Evolutionary conservation across 2,888 invertebrate genomes (phyloP).

Genomic region (Chromoteleia sp.): DNA sequence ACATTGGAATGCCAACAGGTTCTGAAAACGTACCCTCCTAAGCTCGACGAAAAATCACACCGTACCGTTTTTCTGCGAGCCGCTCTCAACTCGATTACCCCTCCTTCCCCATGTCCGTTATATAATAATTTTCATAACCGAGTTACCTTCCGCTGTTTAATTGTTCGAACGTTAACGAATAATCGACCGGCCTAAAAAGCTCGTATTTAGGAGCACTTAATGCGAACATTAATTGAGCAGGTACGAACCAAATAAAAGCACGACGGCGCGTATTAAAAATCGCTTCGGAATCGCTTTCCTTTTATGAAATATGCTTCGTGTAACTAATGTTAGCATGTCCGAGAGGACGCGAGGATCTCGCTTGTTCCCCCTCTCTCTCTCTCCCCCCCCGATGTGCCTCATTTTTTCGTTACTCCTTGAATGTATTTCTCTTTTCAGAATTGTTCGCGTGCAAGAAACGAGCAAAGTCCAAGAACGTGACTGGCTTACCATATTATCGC

Average conservation of each 20-base stretch:
- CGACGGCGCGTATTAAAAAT: conserved; percentile 36
- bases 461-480: conserved; percentile 68
- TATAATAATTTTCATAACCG: conserved; percentile 38
- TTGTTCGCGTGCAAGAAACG: conserved; percentile 69
- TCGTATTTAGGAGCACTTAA: conserved; percentile 28
- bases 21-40: conserved; percentile 11
- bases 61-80: too few species aligned
- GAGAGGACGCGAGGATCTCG: conserved; percentile 52
- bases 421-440: conserved; percentile 69
- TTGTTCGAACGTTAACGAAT: conserved; percentile 31
- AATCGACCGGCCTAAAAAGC: conserved; percentile 1
- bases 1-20: too few species aligned
- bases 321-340: conserved; percentile 67
- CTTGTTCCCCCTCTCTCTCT: conserved; percentile 41
- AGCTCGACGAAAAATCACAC: conserved; percentile 10
- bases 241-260: conserved; percentile 27
- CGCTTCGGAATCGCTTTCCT: conserved; percentile 53
- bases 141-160: conserved; percentile 28
- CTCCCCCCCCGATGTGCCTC: conserved; percentile 53
- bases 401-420: conserved; percentile 62
- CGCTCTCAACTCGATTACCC: conserved; percentile 8
- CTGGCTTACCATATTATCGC: conserved; percentile 68
- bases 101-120: too few species aligned
- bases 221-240: conserved; percentile 39
- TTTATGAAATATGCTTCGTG: conserved; percentile 64